Percentiles rank a stretch among this genome's conserved stretches.
phyloP scores from a whole-genome alignment of 2,113 vertebrate species.

The Callaeas wilsoni region DNA sequence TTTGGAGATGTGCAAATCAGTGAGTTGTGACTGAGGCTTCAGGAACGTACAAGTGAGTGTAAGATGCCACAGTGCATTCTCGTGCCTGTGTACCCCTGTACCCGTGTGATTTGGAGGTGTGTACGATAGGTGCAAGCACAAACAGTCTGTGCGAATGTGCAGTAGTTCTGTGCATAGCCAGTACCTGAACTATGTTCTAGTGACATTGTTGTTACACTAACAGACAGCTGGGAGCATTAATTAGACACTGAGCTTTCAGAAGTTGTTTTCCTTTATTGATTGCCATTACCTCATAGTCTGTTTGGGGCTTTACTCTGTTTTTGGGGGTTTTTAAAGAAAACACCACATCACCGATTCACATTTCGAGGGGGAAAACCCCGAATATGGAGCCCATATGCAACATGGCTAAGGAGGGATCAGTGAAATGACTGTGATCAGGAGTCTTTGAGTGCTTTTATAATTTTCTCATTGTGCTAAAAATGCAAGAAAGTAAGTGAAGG shows the following conservation, averaged over 20 bases:
- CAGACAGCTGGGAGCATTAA: background rate
- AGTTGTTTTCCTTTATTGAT: background rate
- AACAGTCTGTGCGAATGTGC: background rate
- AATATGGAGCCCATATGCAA: accelerated
- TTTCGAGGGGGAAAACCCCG: background rate
- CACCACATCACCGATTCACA: accelerated
- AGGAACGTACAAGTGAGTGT: background rate
- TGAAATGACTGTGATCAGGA: background rate
- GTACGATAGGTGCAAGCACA: background rate
- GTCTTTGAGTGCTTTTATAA: background rate
- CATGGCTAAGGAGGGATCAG: background rate
- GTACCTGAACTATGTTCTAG: background rate
- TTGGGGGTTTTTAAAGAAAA: background rate
- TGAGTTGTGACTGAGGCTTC: background rate
- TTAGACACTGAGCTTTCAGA: background rate
- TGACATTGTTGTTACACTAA: background rate
- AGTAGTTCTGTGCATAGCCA: background rate
- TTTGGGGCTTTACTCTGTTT: background rate
- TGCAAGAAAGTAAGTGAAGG: background rate
- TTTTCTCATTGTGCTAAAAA: background rate
- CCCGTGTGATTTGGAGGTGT: background rate
- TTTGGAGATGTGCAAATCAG: background rate
- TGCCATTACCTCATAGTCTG: background rate
- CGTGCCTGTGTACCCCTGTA: background rate
- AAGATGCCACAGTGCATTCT: background rate